Conservation (phyloP, 2,888 invertebrate genomes). For the Helicoverpa assulta region DNA sequence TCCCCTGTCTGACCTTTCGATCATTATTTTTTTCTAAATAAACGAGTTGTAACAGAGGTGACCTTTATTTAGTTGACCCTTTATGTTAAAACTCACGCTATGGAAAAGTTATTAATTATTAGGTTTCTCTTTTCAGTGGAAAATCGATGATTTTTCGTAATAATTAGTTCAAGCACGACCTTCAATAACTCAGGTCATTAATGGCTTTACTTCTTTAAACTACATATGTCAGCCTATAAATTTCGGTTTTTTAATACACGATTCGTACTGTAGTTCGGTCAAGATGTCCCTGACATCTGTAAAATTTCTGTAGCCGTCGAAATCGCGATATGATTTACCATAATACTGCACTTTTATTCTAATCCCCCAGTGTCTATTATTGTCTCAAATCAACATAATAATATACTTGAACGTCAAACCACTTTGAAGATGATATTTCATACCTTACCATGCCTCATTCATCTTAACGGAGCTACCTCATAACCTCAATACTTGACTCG, state of each 20-base stretch:
- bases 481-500: slow-evolving; percentile 28
- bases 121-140: not conserved
- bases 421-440: not conserved
- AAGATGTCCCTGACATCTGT: too few species aligned
- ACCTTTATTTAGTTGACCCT: not conserved
- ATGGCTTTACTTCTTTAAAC: too few species aligned
- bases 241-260: too few species aligned
- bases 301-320: too few species aligned
- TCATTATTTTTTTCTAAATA: not conserved
- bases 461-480: not conserved
- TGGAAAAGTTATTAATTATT: not conserved
- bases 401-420: not conserved
- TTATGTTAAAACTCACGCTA: not conserved
- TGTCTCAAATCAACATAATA: too few species aligned
- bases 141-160: not conserved
- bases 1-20: not conserved
- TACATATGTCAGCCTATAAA: too few species aligned
- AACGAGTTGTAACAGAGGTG: not conserved
- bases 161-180: too few species aligned
- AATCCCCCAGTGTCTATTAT: too few species aligned
- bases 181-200: too few species aligned
- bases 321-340: too few species aligned
- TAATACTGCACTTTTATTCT: too few species aligned
- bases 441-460: not conserved
- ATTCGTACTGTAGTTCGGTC: too few species aligned